Base-by-base conservation (phyloP, 2,113 vertebrate genomes). In the Echinops telfairi region DNA sequence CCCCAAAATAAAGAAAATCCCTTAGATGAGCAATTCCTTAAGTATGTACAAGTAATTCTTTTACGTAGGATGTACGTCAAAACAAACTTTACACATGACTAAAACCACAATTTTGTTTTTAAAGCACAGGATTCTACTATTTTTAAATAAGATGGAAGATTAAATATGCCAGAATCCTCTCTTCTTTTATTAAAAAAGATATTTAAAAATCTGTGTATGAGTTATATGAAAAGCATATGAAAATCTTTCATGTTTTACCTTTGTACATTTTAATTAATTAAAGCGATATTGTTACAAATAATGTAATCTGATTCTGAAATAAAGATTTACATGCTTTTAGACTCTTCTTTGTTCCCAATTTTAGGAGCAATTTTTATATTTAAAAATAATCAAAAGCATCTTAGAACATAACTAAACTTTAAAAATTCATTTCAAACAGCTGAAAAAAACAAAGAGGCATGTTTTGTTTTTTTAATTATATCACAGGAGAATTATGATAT, bases 371-470 rank as follows among this genome's bases (percentile, higher is more conserved):
- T 90, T 85, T 22, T 94, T 90, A 62, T 90, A 64, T 75, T 93
- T 77, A 85, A 96, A 79, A 93, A 25, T n/a, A 66, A 81, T 11
- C 10, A 71, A 91, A 92, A 85, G n/a, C 11, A 53, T 29, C 15
- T 84, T 83, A 58, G 6, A 82, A 38, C 12, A 71, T 85, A 89
- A 20, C 82, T 75, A 89, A 87, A 95, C 33, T 79, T 86, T n/a
- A 70, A 88, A 93, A 91, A 79, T 85, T 82, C 84, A 91, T 92
- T 91, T 89, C 27, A 91, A 84, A 84, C 29, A 85, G 83, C 62
- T 81, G 33, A 78, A 95, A 92, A 87, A 87, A 38, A 60, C 68
- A 60, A 62, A 88, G 93, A 82, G 19, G 23, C 7, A n/a, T 76
- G 6, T 85, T 89, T 92, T 53, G 27, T 76, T 86, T 92, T 89